Percentiles rank a stretch among this genome's conserved stretches.
phyloP scores from a whole-genome alignment of 30 jellyfish, hydroid and myxozoan genomes.

The Hydractinia echinata region DNA sequence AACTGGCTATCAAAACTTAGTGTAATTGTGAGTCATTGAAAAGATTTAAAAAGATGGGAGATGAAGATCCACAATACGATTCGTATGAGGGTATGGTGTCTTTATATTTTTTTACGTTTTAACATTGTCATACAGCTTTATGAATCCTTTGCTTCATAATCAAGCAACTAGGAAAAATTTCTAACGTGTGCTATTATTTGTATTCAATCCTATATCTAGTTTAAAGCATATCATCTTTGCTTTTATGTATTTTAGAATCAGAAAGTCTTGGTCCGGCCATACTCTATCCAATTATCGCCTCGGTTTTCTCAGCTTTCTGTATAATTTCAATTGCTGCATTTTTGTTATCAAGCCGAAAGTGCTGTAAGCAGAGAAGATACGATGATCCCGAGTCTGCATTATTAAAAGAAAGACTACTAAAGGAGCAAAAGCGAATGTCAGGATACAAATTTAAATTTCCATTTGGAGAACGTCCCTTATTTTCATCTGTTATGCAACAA shows the following conservation, averaged over 20 bases:
- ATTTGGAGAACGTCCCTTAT: constrained; percentile 39
- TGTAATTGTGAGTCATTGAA: not conserved
- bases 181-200: too few species aligned
- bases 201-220: too few species aligned
- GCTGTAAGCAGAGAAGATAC: constrained; percentile 6
- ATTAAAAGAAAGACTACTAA: constrained; percentile 9
- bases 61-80: not conserved
- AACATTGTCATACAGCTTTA: too few species aligned
- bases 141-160: too few species aligned
- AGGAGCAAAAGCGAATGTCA: constrained; percentile 27
- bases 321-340: constrained; percentile 21
- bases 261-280: not conserved
- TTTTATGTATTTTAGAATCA: not conserved
- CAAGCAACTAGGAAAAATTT: too few species aligned
- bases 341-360: constrained; percentile 20
- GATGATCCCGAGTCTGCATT: constrained; percentile 30
- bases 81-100: not conserved
- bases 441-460: constrained; percentile 2
- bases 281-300: constrained; percentile 9
- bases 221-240: too few species aligned
- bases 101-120: not conserved
- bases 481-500: constrained; percentile 74
- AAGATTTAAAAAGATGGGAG: not conserved
- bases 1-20: too few species aligned
- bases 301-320: constrained; percentile 32